Evolutionary conservation across 2,113 vertebrate genomes (phyloP).

Genomic region (Vulpes lagopus): DNA sequence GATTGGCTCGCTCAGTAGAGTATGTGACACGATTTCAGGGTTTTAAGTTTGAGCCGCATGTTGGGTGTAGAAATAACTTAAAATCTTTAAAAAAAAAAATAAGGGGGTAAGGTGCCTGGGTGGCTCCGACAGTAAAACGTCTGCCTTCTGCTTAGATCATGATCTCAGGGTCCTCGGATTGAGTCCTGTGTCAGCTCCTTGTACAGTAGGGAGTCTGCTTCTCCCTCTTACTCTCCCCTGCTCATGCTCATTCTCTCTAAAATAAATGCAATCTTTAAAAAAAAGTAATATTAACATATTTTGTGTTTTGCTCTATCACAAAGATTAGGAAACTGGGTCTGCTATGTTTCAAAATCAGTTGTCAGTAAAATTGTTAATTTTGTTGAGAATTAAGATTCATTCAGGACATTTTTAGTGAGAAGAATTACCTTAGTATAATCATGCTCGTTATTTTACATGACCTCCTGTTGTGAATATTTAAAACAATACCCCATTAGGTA

Average conservation of each 20-base stretch:
- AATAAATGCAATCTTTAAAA: no score
- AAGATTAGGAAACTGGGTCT: background rate
- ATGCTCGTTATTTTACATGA: background rate
- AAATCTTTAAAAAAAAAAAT: background rate
- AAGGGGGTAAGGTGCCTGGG: no score
- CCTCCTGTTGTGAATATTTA: background rate
- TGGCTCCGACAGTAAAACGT: no score
- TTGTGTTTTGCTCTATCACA: background rate
- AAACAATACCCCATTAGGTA: background rate
- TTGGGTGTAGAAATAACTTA: background rate
- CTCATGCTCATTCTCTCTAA: no score
- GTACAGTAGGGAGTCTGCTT: no score
- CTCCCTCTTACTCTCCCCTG: no score
- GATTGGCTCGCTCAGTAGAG: background rate
- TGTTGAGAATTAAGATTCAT: background rate
- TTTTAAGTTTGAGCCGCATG: background rate
- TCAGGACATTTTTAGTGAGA: background rate
- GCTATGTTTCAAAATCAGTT: background rate
- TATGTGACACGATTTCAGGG: background rate
- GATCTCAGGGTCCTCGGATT: no score
- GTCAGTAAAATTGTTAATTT: slow-evolving; percentile 10
- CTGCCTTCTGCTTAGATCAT: no score
- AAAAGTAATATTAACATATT: background rate
- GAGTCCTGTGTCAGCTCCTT: no score
- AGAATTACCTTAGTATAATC: background rate